Base-by-base conservation (phyloP, 2,888 invertebrate genomes). In the Cremastinae sp. region DNA sequence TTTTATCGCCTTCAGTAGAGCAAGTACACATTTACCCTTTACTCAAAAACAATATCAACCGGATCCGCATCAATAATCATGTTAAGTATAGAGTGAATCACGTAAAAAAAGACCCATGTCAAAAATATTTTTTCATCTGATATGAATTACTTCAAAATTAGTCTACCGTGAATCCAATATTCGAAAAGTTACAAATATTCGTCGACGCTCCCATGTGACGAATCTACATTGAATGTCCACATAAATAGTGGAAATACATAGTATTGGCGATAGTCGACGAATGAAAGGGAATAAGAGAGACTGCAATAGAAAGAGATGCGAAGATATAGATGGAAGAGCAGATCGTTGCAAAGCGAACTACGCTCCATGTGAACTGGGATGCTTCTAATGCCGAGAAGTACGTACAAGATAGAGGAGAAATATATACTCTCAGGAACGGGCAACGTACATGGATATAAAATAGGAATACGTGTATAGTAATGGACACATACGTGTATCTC, bases 381-480 rank as follows among this genome's bases (percentile, higher is more conserved):
- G 74, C 66, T 66, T 79, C 74, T 64, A 70, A 65, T 55, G 69
- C 75, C 68, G 79, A 78, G 78, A 83, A 80, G 82, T 84, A 84
- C 83, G 82, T 81, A 82, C 81, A 81, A 83, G 83, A 79, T 68
- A 73, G 61, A 71, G 65, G n/a, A 45, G 37, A 56, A 78, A 79
- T 81, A 85, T 82, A 85, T 83, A 82, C 84, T 82, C 83, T 69
- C 74, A 56, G 56, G 68, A 69, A 75, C 78, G 78, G 79, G 84
- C 84, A 86, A 84, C 85, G 82, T 75, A 82, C 84, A 45, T 55
- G 55, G 8, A 55, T 66, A 35, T 43, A 14, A 47, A 41, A 22
- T 35, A 41, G 18, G 18, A 49, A 12, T 49, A 41, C 35, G 12
- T 28, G 47, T 9, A 62, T 45, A 28, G 28, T 28, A 28, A 28